Evolutionary conservation across 1,140 invertebrate genomes (phyloP), one percentile per base, ranked within the genome.

Genomic region (Oppia nitens): DNA sequence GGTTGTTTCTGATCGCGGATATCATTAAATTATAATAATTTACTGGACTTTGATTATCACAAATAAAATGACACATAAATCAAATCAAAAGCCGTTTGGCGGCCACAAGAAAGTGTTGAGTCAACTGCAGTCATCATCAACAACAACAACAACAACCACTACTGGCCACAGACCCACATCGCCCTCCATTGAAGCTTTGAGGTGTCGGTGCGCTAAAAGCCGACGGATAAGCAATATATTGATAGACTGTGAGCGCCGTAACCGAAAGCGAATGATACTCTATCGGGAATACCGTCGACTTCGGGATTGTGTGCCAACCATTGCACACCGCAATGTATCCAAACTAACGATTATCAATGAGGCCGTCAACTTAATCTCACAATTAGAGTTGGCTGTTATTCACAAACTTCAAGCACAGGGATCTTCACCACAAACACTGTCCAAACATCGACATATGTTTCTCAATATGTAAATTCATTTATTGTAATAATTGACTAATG

Each of bases 251-350:
- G 32, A 40, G 17, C 32, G 32, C 6, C 6, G 32, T 9, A 40
- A 40, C 17, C 32, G 32, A 17, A 40, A 40, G 17, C 32, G 32
- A 40, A 40, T 40, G 32, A 6, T 40, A 9, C 32, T 6, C 32
- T 40, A 9, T 40, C 6, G 68, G 66, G 68, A 67, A 67, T 52
- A 48, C 29, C 2, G 27, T 2, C 56, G 56, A 4, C 47, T 57
- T 20, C 56, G 56, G 14, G 56, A 57, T 45, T 25, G 3, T 26
- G 59, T 60, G 24, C 53, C 53, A 40, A 50, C 53, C 17, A 60
- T 60, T 45, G 59, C 59, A 17, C 29, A 54, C 47, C 27, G 40
- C 2, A n/a, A 26, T 24, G 49, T 54, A 21, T 60, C 45, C 47
- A 40, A 48, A 24, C 48, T 32, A 50, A 61, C 54, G 12, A 64